These are phyloP conservation scores for Tetrao urogallus DNA, from an alignment of 2,113 vertebrate genomes.

Conservation along the genomic window DNA sequence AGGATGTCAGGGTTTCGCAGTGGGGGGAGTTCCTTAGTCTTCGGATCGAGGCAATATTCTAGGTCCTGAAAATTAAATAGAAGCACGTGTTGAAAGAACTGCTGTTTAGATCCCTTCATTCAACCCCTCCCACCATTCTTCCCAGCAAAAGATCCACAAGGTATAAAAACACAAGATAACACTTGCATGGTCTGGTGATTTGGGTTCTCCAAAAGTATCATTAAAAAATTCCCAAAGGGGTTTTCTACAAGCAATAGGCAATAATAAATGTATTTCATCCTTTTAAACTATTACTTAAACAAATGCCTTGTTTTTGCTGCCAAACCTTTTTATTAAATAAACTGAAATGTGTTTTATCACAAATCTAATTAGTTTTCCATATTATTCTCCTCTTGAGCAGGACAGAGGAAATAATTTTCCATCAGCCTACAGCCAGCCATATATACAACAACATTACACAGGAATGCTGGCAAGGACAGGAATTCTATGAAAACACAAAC, in stretches of 20 bases:
- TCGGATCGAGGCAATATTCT: constrained; percentile 88
- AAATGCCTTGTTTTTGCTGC: background rate
- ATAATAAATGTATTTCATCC: fast-evolving
- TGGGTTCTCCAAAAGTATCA: fast-evolving
- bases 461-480: fast-evolving
- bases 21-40: constrained; percentile 91
- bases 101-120: background rate
- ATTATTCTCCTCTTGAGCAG: background rate
- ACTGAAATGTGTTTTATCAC: fast-evolving
- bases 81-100: background rate
- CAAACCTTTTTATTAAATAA: background rate
- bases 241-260: background rate
- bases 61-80: constrained; percentile 79
- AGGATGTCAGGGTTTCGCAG: constrained; percentile 97
- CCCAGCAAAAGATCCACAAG: background rate
- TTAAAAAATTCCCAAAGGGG: background rate
- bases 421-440: background rate
- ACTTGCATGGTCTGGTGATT: background rate
- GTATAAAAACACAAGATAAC: background rate
- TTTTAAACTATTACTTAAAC: background rate
- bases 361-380: background rate
- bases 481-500: background rate
- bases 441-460: fast-evolving
- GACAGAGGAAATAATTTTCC: background rate
- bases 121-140: background rate